Evolutionary conservation across 2,797 vertebrate species (phyloP).

Genomic region (Sparidentex hasta): DNA sequence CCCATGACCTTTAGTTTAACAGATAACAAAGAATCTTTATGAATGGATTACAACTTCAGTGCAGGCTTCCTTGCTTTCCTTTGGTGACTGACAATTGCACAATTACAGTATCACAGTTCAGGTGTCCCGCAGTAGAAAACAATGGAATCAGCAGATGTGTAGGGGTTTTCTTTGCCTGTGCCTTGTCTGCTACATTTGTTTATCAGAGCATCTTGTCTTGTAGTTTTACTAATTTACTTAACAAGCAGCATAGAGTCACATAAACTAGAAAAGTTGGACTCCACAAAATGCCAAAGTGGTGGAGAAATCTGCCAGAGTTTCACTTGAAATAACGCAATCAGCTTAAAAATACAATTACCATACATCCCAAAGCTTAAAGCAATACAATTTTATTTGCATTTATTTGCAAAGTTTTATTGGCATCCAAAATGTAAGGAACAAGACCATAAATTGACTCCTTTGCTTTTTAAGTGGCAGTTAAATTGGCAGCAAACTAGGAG

Average conservation of each 20-base stretch:
- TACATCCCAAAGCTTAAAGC: neutral
- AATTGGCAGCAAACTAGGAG: neutral
- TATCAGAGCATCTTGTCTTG: neutral
- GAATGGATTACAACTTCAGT: neutral
- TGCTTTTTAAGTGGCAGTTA: conserved; percentile 24
- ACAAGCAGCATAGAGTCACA: neutral
- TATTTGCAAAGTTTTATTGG: conserved; percentile 8
- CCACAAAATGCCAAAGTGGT: neutral
- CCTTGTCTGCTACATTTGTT: neutral
- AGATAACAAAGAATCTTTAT: neutral
- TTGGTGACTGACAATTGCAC: neutral
- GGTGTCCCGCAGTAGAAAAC: neutral
- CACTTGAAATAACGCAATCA: neutral
- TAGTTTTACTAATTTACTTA: too few species aligned
- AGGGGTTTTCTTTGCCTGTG: neutral
- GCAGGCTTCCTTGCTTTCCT: neutral
- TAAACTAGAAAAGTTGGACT: neutral
- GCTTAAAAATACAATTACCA: neutral
- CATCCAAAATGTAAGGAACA: neutral
- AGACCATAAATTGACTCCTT: neutral
- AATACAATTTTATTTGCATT: neutral
- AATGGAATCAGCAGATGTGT: neutral
- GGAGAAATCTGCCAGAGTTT: neutral
- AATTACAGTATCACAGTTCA: neutral
- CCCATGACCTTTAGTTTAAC: neutral